phyloP scores from a whole-genome alignment of 1,140 invertebrate genomes.

The Trichonephila clavipes region DNA sequence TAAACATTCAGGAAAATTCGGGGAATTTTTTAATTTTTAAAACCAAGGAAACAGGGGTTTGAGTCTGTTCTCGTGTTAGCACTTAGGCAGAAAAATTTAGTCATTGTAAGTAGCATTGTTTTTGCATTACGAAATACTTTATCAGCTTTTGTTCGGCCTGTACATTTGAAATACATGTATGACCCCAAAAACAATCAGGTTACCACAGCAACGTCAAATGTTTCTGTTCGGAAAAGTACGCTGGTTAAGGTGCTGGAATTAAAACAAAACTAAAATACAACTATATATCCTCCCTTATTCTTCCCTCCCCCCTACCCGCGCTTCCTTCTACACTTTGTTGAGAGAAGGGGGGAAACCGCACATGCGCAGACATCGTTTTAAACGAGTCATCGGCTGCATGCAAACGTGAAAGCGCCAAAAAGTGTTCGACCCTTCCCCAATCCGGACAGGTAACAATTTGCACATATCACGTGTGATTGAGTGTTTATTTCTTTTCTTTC shows the following conservation, averaged over 20 bases:
- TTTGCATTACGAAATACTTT: not conserved
- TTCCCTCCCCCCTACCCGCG: not conserved
- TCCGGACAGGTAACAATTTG: slow-evolving; percentile 52
- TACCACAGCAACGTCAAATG: slow-evolving; percentile 67
- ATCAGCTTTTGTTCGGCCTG: not conserved
- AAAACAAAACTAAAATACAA: slow-evolving; percentile 47
- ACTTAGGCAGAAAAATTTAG: no score
- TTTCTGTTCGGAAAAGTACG: slow-evolving; percentile 55
- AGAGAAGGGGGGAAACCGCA: not conserved
- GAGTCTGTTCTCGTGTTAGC: no score
- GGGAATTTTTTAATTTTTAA: no score
- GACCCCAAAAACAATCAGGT: slow-evolving; percentile 46
- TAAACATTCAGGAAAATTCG: no score
- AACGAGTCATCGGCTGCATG: slow-evolving; percentile 44
- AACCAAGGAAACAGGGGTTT: no score
- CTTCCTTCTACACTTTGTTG: not conserved
- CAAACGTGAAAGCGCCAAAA: slow-evolving; percentile 49
- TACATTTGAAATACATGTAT: not conserved
- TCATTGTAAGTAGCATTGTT: no score
- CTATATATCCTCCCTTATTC: not conserved
- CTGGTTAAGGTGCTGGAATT: slow-evolving; percentile 41
- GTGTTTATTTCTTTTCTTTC: slow-evolving; percentile 29
- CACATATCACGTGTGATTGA: not conserved
- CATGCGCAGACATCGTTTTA: slow-evolving; percentile 38
- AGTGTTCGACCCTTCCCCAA: slow-evolving; percentile 46